Conservation (phyloP, 2,113 vertebrate species). For the Callopanchax toddi region DNA sequence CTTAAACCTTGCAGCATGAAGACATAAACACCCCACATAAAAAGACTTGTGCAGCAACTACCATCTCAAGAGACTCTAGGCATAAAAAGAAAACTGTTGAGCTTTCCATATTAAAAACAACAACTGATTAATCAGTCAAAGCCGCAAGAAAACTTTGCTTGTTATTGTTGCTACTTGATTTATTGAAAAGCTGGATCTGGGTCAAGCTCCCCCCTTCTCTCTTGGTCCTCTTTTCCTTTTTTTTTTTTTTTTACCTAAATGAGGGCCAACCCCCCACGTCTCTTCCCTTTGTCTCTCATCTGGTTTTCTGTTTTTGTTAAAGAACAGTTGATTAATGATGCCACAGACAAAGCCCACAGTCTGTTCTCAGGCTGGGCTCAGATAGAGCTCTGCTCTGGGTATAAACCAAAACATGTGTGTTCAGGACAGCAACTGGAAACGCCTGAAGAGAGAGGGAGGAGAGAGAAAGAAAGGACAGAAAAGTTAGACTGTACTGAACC, state of each 20-base stretch:
- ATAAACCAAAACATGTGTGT: constrained; percentile 76
- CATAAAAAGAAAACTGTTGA: constrained; percentile 46
- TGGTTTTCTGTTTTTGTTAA: constrained; percentile 79
- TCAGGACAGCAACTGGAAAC: constrained; percentile 62
- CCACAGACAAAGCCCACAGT: constrained; percentile 70
- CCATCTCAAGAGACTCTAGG: constrained; percentile 38
- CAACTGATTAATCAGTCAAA: constrained; percentile 70
- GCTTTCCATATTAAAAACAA: constrained; percentile 44
- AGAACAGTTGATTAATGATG: constrained; percentile 79
- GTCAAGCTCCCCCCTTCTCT: constrained; percentile 60
- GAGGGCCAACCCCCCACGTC: constrained; percentile 60
- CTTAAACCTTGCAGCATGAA: constrained; percentile 44
- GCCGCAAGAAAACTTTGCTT: constrained; percentile 78
- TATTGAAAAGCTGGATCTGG: constrained; percentile 76
- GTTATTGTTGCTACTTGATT: constrained; percentile 81
- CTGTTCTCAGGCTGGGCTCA: constrained; percentile 54
- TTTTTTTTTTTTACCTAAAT: constrained; percentile 57
- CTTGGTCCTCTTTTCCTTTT: constrained; percentile 38
- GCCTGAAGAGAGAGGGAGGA: constrained; percentile 37
- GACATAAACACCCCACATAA: constrained; percentile 33
- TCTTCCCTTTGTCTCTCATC: constrained; percentile 78
- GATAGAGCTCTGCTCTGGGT: constrained; percentile 64
- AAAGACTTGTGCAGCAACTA: constrained; percentile 25
- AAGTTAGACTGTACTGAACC: no score
- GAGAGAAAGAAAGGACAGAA: constrained; percentile 23